Base-by-base conservation (phyloP, 1,140 invertebrate species). In the Micrasema minimum region DNA sequence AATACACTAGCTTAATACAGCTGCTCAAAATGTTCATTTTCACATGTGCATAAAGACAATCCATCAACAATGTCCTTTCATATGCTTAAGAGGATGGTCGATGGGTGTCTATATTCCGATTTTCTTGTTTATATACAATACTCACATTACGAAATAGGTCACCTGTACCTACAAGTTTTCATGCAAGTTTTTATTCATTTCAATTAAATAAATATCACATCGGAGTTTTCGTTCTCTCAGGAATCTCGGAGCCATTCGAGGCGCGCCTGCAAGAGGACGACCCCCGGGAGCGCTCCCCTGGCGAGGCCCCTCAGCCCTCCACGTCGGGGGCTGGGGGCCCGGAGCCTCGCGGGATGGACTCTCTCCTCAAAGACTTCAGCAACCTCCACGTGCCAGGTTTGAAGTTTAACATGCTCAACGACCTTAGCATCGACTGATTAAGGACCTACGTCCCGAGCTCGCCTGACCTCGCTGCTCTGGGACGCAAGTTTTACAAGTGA, bases 401-500 rank as follows among this genome's bases (percentile, higher is more conserved):
- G 66, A 73, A 64, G 57, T 66, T 73, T 45, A 68, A 83, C 45
- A 81, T 83, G 76, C 80, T 82, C n/a, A 82, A 84, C 75, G 82
- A 85, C 57, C 74, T 85, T 3, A 81, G 77, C 57, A 83, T 85
- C 62, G 82, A 85, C 81, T 85, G 83, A 85, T 82, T 85, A 80
- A 83, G 77, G 78, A 75, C 73, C n/a, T 83, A 82, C 77, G 74
- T 84, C 72, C 81, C 83, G 26, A 80, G 81, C 41, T 83, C 80
- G 10, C 80, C 80, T 72, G 76, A 78, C 70, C 38, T 75, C 55
- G 74, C 67, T 16, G 50, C 74, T 20, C 65, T 75, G 50, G 74
- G 71, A 18, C 62, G 74, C 9, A 73, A 71, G 53, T 53, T 75
- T 14, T 69, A 75, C 51, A 72, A 75, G 62, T 70, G 53, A 59